Evolutionary conservation across 2,888 invertebrate genomes (phyloP).

Genomic region (Ophioninae sp.): DNA sequence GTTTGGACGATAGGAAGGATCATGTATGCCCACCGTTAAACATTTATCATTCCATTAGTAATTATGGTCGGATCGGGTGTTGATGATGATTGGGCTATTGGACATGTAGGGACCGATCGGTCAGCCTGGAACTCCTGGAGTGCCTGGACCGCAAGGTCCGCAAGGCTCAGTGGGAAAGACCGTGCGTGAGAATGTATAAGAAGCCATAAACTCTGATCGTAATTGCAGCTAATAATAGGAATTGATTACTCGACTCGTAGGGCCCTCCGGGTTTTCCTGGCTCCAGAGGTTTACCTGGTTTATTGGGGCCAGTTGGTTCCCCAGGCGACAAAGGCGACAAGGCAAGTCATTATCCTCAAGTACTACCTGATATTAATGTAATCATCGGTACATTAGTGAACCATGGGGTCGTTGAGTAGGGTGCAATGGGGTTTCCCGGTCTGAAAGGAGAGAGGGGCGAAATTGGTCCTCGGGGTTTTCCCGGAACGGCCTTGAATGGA

Average conservation of each 20-base stretch:
- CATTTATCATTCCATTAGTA: neutral
- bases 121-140: conserved; percentile 79
- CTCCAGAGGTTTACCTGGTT: conserved; percentile 80
- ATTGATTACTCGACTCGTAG: conserved; percentile 70
- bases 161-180: conserved; percentile 79
- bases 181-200: conserved; percentile 66
- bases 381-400: neutral
- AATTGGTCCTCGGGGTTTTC: conserved; percentile 51
- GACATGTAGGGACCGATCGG: conserved; percentile 76
- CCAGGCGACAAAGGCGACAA: conserved; percentile 75
- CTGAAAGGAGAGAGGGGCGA: conserved; percentile 68
- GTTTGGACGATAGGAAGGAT: too few species aligned
- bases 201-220: neutral
- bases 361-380: neutral
- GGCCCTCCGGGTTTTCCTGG: conserved; percentile 81
- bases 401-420: conserved; percentile 54
- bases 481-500: conserved; percentile 75
- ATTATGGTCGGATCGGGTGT: neutral
- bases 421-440: conserved; percentile 77
- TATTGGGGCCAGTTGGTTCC: conserved; percentile 80
- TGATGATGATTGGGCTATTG: conserved; percentile 3
- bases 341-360: conserved; percentile 45
- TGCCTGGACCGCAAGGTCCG: conserved; percentile 80
- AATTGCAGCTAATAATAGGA: neutral
- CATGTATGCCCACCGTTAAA: too few species aligned